phyloP scores from a whole-genome alignment of 2,113 vertebrate species.

The Zosterops japonicus region DNA sequence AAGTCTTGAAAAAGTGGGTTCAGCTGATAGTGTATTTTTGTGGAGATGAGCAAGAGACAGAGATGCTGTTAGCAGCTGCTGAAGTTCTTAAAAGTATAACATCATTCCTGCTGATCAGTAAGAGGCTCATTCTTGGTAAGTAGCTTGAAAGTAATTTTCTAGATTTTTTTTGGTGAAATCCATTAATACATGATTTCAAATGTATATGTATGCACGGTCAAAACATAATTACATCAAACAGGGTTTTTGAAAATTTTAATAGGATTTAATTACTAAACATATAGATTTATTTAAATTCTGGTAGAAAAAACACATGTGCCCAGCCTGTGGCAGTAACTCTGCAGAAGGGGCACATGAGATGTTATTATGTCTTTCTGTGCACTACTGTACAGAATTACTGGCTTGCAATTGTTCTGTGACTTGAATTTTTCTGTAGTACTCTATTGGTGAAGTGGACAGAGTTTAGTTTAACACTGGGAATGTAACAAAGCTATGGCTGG shows the following conservation, averaged over 20 bases:
- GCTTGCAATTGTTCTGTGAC: neutral
- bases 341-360: neutral
- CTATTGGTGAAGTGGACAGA: neutral
- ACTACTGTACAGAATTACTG: neutral
- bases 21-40: constrained; percentile 80
- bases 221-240: neutral
- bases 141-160: neutral
- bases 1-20: constrained; percentile 78
- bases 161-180: neutral
- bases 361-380: neutral
- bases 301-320: neutral
- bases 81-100: constrained; percentile 79
- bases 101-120: constrained; percentile 75
- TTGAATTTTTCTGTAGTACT: neutral
- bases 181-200: neutral
- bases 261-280: neutral
- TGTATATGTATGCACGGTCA: neutral
- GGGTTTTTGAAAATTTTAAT: neutral
- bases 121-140: constrained; percentile 82
- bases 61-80: constrained; percentile 83
- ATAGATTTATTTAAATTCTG: neutral
- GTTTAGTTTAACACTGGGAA: neutral
- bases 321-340: neutral
- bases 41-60: constrained; percentile 81
- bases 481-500: neutral